Evolutionary conservation across 2,888 invertebrate genomes (phyloP).

Genomic region (Papilio gigon): DNA sequence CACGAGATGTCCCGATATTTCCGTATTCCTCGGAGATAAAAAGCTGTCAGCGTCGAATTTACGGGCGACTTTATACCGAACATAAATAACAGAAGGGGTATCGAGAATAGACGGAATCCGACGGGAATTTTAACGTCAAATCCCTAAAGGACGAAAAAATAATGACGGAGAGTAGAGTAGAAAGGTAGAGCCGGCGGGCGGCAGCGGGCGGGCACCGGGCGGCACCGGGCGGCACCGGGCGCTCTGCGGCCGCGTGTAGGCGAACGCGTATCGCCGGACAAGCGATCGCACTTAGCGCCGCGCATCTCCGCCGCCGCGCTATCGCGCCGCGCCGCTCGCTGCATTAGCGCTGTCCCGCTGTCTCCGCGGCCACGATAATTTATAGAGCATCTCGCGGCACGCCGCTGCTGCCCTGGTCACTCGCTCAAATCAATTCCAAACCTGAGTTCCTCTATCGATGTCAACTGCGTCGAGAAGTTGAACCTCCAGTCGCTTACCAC

Average conservation of each 20-base stretch:
- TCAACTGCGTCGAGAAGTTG: neutral
- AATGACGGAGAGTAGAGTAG: constrained; percentile 58
- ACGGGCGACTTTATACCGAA: constrained; percentile 36
- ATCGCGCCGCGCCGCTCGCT: constrained; percentile 78
- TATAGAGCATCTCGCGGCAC: constrained; percentile 64
- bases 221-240: constrained; percentile 59
- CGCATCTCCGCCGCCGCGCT: constrained; percentile 75
- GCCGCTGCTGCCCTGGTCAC: constrained; percentile 66
- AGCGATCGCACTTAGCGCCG: constrained; percentile 81
- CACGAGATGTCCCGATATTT: constrained; percentile 29
- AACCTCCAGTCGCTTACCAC: neutral
- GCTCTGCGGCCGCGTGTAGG: constrained; percentile 60
- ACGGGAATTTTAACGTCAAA: constrained; percentile 43
- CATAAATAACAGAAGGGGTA: constrained; percentile 44
- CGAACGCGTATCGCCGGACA: constrained; percentile 70
- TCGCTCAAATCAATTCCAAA: constrained; percentile 42
- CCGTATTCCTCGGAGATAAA: constrained; percentile 38
- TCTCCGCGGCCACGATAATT: constrained; percentile 71
- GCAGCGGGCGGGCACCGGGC: constrained; percentile 30
- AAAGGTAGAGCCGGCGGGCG: constrained; percentile 1
- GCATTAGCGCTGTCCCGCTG: constrained; percentile 70
- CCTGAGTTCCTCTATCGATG: constrained; percentile 9
- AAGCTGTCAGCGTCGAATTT: constrained; percentile 38
- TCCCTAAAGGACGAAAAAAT: constrained; percentile 56
- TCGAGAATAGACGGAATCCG: constrained; percentile 45